Base-by-base conservation (phyloP, 2,113 vertebrate species). In the Copsychus sechellarum region DNA sequence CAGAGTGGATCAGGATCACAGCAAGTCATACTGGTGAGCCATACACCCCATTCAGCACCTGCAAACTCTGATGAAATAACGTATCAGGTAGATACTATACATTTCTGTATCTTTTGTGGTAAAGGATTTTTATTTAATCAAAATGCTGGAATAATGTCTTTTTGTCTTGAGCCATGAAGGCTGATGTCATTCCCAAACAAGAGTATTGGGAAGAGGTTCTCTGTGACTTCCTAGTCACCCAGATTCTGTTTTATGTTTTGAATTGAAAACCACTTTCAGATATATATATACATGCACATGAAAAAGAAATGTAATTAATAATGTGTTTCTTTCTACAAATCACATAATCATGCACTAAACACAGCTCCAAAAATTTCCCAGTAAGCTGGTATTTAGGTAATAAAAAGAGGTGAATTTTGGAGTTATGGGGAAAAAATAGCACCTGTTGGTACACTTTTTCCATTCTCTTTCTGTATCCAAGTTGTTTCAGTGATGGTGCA, bases 1-100 rank as follows among this genome's bases (percentile, higher is more conserved):
- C 98, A 98, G 66, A 93, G 97, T 22, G 97, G 95, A 40, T 84
- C 97, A 65, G 97, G 90, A 78, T 98, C 97, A 2, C 98, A 99
- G n/a, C 99, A 99, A 86, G 99, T 99, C 80, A 99, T 99, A 90
- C 96, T 99, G 43, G 99, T 99, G 97, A 99, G 99, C 97, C 99
- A 99, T 79, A 95, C 98, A 16, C 83, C 98, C 8, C 98, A 98
- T 51, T 80, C 98, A 14, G 64, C 97, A 20, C 73, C 97, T 14
- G 43, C 96, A 8, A 81, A 87, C 31, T 97, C 98, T 14, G 98
- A 98, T 43, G 98, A 98, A 54, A 89, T 98, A 74, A 76, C 98
- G 0, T 98, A 98, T 91, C 98, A 98, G 98, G 98, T 98, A 97
- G 21, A 8, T 86, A 20, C 2, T 53, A 36, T 47, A 6, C 11